Percentiles rank a stretch among this genome's conserved stretches.
Evolutionary conservation across 2,888 invertebrate species (phyloP).

Genomic region (Ochropleura leucogaster): DNA sequence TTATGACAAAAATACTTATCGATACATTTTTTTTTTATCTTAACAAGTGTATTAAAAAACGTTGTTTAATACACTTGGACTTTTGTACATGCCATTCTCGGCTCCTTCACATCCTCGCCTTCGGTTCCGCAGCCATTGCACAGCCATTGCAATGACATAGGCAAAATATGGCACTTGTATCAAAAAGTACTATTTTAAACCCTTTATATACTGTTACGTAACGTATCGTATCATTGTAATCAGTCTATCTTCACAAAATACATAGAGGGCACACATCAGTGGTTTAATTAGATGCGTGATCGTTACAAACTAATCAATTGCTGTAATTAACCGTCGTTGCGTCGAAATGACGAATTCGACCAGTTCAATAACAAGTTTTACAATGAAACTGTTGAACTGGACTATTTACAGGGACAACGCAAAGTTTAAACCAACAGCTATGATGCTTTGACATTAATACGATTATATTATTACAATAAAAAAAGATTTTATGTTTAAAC

Average conservation of each 20-base stretch:
- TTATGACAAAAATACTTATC: too few relatives aligned
- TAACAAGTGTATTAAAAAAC: too few relatives aligned
- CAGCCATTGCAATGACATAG: too few relatives aligned
- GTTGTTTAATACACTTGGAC: too few relatives aligned
- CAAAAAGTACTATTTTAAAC: too few relatives aligned
- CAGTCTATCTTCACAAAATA: background rate
- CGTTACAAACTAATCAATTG: constrained; percentile 54
- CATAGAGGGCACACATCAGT: constrained; percentile 1
- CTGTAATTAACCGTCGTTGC: constrained; percentile 37
- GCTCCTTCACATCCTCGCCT: too few relatives aligned
- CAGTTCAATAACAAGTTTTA: constrained; percentile 31
- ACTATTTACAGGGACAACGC: constrained; percentile 3
- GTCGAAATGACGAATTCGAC: constrained; percentile 29
- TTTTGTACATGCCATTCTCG: too few relatives aligned
- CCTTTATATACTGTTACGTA: too few relatives aligned
- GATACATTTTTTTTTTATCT: too few relatives aligned
- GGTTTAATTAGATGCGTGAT: constrained; percentile 41
- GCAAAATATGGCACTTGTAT: too few relatives aligned
- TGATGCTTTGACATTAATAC: background rate
- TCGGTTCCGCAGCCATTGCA: too few relatives aligned
- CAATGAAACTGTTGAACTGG: background rate
- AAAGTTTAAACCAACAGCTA: background rate
- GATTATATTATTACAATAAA: background rate
- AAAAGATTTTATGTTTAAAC: too few relatives aligned
- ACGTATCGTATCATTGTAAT: background rate